Evolutionary conservation across 2,113 vertebrate species (phyloP).

Genomic region (Aptenodytes forsteri): DNA sequence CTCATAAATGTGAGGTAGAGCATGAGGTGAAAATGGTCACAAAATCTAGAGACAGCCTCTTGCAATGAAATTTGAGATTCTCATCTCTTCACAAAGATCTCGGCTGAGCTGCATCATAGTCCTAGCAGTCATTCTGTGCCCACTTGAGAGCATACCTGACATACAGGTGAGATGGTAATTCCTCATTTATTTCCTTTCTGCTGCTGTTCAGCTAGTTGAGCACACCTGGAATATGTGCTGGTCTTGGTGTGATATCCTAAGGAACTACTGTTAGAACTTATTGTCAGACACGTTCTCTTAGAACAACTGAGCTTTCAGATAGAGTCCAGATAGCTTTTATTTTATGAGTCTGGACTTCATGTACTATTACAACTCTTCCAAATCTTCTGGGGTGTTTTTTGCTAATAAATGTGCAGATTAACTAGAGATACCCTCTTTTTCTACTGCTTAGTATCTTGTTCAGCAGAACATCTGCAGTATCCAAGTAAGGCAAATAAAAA

Average conservation of each 20-base stretch:
- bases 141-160: not conserved
- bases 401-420: not conserved
- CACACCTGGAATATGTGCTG: not conserved
- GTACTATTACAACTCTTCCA: not conserved
- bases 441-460: not conserved
- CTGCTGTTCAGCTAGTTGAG: not conserved
- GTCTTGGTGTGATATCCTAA: not conserved
- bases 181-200: not conserved
- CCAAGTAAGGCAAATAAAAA: slow-evolving; percentile 8
- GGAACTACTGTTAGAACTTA: not conserved
- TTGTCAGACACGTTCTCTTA: not conserved
- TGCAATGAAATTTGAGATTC: not conserved
- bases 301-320: not conserved
- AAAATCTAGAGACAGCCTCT: not conserved
- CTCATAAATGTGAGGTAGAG: not conserved
- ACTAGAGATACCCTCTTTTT: not conserved
- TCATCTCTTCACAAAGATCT: not conserved
- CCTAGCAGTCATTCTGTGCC: not conserved
- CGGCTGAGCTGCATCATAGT: not conserved
- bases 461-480: not conserved
- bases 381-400: not conserved
- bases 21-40: not conserved
- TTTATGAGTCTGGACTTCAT: not conserved
- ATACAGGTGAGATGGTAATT: not conserved
- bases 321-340: not conserved